Evolutionary conservation across 2,888 invertebrate genomes (phyloP).

Genomic region (Drosophila picticornis): DNA sequence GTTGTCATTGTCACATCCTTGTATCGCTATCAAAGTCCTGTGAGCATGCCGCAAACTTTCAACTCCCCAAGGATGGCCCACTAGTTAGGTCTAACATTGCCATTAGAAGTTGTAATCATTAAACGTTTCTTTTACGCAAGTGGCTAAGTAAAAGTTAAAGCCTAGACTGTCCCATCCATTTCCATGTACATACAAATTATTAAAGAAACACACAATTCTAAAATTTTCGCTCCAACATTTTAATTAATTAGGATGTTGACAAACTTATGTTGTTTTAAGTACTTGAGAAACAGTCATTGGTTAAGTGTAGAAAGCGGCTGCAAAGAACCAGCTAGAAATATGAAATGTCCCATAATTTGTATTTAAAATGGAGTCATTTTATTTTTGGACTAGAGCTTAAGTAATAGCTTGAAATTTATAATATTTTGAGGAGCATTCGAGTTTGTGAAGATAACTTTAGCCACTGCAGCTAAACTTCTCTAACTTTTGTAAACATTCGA

Average conservation of each 20-base stretch:
- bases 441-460: background rate
- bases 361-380: background rate
- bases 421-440: background rate
- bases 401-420: background rate
- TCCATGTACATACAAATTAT: constrained; percentile 1
- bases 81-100: constrained; percentile 27
- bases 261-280: background rate
- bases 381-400: background rate
- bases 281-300: background rate
- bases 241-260: constrained; percentile 6
- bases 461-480: background rate
- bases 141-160: constrained; percentile 16
- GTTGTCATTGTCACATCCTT: constrained; percentile 30
- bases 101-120: constrained; percentile 59
- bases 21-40: constrained; percentile 20
- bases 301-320: background rate
- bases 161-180: constrained; percentile 1
- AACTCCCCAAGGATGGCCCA: constrained; percentile 27
- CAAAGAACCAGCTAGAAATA: background rate
- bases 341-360: background rate
- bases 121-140: constrained; percentile 15
- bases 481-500: background rate
- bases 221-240: background rate
- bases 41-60: constrained; percentile 42
- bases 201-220: background rate